Evolutionary conservation across 2,113 vertebrate genomes (phyloP), one percentile per base, ranked within the genome.

Genomic region (Brachyistius frenatus): DNA sequence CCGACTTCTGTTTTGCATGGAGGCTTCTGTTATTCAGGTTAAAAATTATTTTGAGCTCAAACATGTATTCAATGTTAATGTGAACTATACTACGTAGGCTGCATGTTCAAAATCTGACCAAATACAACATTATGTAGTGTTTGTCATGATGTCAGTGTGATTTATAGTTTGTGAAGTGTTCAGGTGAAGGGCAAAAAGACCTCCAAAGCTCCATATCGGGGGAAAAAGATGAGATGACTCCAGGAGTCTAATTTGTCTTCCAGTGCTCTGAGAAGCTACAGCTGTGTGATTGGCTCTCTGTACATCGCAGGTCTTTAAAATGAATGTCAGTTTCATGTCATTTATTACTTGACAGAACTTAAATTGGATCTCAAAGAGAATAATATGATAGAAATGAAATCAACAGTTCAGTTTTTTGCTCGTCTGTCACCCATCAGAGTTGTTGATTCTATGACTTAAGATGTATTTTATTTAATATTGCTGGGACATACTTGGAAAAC

Each of bases 281-380:
- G 71, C 57, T 64, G 55, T 88, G 74, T 83, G 85, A 89, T 87
- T 88, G 88, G 84, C 81, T 89, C 85, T 92, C 90, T 86, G 75
- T 87, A 76, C 74, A 80, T 86, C 71, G 69, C 32, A 5, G 46
- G 49, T 81, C 76, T 78, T 89, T 78, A 88, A 82, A 83, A 89
- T 63, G 70, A 90, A 87, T 44, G 66, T 86, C 81, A 86, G 80
- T 89, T 89, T 86, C 84, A 88, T 90, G 85, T 89, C 86, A 90
- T 91, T 76, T 78, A 50, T 62, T 84, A 70, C 80, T 77, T 88
- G 85, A 91, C 91, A 92, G 86, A 88, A 90, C 78, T 75, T 90
- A 92, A 91, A 92, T 91, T 93, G 70, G 80, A 85, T 89, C 61
- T 75, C 74, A 85, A 85, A 86, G 72, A 70, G 68, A 86, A 86